Percentiles rank a stretch among this genome's conserved stretches.
These are phyloP conservation scores for Tringa solitaria DNA, from an alignment of 2,113 vertebrate genomes.

Conservation along the genomic window DNA sequence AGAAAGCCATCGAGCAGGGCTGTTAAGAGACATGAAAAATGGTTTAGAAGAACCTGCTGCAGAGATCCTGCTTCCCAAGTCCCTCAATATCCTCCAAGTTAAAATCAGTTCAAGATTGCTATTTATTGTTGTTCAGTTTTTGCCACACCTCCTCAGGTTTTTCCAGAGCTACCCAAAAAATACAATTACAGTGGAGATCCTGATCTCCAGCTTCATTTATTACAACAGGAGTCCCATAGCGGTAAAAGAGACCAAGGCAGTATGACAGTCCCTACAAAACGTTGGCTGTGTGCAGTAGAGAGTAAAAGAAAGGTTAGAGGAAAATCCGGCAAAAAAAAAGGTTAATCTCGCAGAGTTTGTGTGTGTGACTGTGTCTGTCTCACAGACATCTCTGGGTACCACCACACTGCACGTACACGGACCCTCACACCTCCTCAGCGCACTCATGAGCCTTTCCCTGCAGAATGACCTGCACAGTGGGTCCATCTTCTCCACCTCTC, in stretches of 20 bases:
- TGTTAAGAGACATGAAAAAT: neutral
- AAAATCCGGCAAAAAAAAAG: neutral
- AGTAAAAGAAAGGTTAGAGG: neutral
- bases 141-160: neutral
- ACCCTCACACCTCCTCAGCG: accelerated
- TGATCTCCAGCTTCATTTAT: neutral
- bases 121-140: neutral
- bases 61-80: neutral
- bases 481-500: neutral
- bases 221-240: neutral
- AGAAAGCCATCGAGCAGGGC: neutral
- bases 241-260: neutral
- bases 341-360: neutral
- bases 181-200: neutral
- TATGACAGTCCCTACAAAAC: neutral
- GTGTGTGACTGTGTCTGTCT: accelerated
- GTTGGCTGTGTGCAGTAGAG: neutral
- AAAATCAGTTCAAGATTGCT: neutral
- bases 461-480: accelerated
- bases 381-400: neutral
- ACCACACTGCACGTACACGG: accelerated
- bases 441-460: accelerated
- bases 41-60: neutral
- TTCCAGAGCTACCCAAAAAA: neutral
- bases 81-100: neutral